Evolutionary conservation across 2,797 vertebrate genomes (phyloP).

Genomic region (Saxicola maurus): DNA sequence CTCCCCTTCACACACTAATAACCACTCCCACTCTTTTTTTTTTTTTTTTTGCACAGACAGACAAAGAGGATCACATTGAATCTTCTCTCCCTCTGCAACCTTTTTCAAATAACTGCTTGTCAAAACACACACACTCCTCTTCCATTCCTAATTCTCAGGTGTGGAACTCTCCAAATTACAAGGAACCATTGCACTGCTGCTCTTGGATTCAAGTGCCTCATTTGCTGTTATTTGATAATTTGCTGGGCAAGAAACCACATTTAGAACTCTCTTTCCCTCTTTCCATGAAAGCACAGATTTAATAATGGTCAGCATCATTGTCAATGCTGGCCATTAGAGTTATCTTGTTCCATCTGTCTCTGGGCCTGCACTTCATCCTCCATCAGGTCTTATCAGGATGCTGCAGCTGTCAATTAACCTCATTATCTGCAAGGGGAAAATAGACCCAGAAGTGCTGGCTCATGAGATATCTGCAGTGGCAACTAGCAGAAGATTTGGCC

Average conservation of each 20-base stretch:
- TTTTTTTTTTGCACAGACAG: neutral
- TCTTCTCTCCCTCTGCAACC: neutral
- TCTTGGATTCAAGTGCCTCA: neutral
- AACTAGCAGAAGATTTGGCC: neutral
- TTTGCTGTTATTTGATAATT: neutral
- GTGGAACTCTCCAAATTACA: neutral
- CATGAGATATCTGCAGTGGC: neutral
- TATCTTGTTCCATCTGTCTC: neutral
- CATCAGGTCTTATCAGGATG: neutral
- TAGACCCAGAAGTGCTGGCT: neutral
- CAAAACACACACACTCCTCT: neutral
- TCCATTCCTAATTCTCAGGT: neutral
- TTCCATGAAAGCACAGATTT: neutral
- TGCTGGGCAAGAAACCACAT: neutral
- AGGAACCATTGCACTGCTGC: neutral
- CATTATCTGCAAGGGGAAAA: neutral
- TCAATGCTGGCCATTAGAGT: neutral
- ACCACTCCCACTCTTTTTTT: neutral
- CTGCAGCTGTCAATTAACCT: conserved; percentile 20
- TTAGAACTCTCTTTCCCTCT: neutral
- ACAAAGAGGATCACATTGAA: neutral
- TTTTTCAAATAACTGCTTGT: neutral
- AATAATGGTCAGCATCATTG: neutral
- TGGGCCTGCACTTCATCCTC: neutral
- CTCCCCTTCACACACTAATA: neutral